Evolutionary conservation across 2,113 vertebrate species (phyloP), one percentile per base, ranked within the genome.

Genomic region (Danio rerio): DNA sequence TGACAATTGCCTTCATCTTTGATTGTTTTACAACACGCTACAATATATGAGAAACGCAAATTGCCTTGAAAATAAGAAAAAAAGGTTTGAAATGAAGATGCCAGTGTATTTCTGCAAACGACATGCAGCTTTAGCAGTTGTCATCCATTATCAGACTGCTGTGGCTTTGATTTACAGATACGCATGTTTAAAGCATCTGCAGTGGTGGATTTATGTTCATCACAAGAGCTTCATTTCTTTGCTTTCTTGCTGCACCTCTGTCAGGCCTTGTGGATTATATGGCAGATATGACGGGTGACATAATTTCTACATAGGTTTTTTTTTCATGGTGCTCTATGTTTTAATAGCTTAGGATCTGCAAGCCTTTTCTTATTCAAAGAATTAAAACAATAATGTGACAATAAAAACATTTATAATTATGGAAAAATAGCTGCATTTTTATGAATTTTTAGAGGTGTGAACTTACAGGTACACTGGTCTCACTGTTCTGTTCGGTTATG

Each of bases 81-180:
- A n/a, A 21, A 16, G 12, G 31, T 43, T 16, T 43, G 10, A 58
- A 80, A 70, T 56, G 66, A 55, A 73, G 76, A 61, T 83, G 50
- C 66, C 62, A 74, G 55, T 50, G 65, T 70, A 80, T 86, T 70
- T 75, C 77, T 62, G 40, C 31, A 40, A 55, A 83, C 80, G 61
- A 86, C 78, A 80, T 55, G 53, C 42, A 63, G 62, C 43, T 69
- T 77, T 45, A 42, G 72, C 45, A 80, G 65, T 47, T 82, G 78
- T 83, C 78, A 83, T 79, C 18, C 52, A 78, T 45, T 70, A 59
- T 59, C 58, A 81, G 45, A 40, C 18, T 73, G 76, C 52, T 52
- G 49, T 16, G 42, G 8, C 50, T 74, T 72, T 72, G 18, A 78
- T 83, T 58, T 63, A 78, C 56, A 61, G 40, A 47, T 53, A 62